These are phyloP conservation scores for Leptodirus hochenwartii DNA, from an alignment of 2,888 invertebrate species.

Conservation along the genomic window DNA sequence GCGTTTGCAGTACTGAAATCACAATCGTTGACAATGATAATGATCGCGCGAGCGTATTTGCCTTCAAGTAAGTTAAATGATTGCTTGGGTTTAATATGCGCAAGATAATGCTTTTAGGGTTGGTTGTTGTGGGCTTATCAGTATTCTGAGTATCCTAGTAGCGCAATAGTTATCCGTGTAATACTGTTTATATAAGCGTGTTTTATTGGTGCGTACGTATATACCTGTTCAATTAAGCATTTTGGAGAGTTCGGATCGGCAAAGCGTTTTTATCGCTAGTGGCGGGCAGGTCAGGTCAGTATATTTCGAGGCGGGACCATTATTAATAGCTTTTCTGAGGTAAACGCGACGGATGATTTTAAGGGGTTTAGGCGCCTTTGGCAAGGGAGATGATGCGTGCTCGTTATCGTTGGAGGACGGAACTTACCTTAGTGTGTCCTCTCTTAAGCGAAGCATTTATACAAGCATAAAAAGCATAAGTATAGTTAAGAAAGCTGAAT, in stretches of 20 bases:
- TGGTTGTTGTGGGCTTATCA: constrained; percentile 4
- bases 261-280: constrained; percentile 1
- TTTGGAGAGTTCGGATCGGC: background rate
- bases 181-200: too few species aligned
- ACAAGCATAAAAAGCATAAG: constrained; percentile 14
- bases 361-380: constrained; percentile 26
- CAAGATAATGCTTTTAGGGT: constrained; percentile 4
- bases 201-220: too few species aligned
- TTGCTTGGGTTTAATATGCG: constrained; percentile 10
- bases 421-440: constrained; percentile 22
- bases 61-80: constrained; percentile 12
- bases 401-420: constrained; percentile 25
- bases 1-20: constrained; percentile 13
- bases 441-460: constrained; percentile 9
- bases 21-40: too few species aligned
- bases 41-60: too few species aligned
- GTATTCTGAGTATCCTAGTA: too few species aligned
- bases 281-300: too few species aligned
- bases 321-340: too few species aligned
- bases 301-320: too few species aligned
- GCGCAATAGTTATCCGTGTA: too few species aligned
- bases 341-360: too few species aligned
- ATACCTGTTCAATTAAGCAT: too few species aligned
- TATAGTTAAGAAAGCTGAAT: constrained; percentile 1
- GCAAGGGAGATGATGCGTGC: constrained; percentile 6